A percentile compares a stretch with the other conserved stretches of the same genome.
Conservation (phyloP, 2,888 invertebrate species). For the Scaptodrosophila latifasciaeformis region DNA sequence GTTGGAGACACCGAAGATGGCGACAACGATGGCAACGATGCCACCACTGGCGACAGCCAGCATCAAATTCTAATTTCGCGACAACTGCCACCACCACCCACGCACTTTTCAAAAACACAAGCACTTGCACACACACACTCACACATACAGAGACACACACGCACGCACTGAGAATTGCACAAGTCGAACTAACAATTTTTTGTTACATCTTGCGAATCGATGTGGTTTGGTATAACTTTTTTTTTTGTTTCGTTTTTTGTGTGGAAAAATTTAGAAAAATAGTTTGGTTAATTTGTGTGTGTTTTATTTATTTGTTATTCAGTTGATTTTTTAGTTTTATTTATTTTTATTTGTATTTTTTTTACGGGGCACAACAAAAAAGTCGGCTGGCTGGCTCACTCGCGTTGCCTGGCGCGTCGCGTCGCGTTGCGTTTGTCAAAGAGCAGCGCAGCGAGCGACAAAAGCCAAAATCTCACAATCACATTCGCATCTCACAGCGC, state of each 20-base stretch:
- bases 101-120: too few relatives aligned
- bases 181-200: neutral
- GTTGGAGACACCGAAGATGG: conserved; percentile 10
- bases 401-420: conserved; percentile 53
- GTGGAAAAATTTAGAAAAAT: conserved; percentile 46
- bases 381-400: conserved; percentile 66
- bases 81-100: conserved; percentile 39
- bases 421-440: conserved; percentile 70
- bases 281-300: conserved; percentile 27
- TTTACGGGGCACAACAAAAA: conserved; percentile 60
- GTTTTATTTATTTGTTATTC: conserved; percentile 3
- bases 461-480: conserved; percentile 71
- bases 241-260: conserved; percentile 13
- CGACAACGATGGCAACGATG: conserved; percentile 18
- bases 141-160: neutral
- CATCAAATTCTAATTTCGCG: conserved; percentile 51
- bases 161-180: neutral
- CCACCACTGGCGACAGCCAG: conserved; percentile 14
- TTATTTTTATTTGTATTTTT: conserved; percentile 13
- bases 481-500: conserved; percentile 51
- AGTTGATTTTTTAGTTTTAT: conserved; percentile 5
- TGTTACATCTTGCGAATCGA: neutral
- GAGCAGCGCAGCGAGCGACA: conserved; percentile 62
- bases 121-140: too few relatives aligned
- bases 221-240: conserved; percentile 14